Evolutionary conservation across 2,888 invertebrate species (phyloP), one percentile per base, ranked within the genome.

Genomic region (Campopleginae sp.): DNA sequence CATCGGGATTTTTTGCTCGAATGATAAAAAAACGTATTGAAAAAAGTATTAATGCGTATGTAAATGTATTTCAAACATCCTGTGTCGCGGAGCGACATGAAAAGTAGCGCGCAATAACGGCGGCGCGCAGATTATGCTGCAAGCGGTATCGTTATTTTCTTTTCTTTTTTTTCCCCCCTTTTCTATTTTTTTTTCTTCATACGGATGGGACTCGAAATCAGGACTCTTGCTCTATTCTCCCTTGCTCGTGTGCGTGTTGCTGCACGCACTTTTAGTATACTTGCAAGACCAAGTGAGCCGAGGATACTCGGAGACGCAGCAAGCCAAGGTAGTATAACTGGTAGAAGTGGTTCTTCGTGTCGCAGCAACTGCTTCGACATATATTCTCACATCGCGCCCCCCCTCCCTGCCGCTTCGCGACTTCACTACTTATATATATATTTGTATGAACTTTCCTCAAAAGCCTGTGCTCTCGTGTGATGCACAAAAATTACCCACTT

Each of bases 291-390:
- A 66, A 80, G 65, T 23, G 74, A 80, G 66, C 54, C 54, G 42
- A 48, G 48, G 33, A 23, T 48, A 23, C 71, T 8, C 27, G n/a
- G 54, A 46, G 74, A 80, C 74, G n/a, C n/a, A 58, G 66, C 27
- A 54, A 17, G 66, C 66, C 80, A 54, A 65, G 72, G 74, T 38
- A 80, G 66, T 80, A 80, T 80, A 80, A 80, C 80, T 74, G 74
- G 80, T 80, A 66, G 74, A 80, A 80, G 80, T 80, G 80, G 80
- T 80, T 80, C 80, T 80, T 80, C 80, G 80, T 80, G 74, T 80
- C 80, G 74, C 74, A 80, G 72, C 72, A 74, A 80, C 80, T 68
- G 72, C 80, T 74, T 51, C 80, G 80, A 74, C 80, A 80, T 80
- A 80, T 74, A 80, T 80, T 74, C 80, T 80, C 74, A 10, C 66